phyloP scores from a whole-genome alignment of 2,888 invertebrate genomes.

The Hipparchia semele region DNA sequence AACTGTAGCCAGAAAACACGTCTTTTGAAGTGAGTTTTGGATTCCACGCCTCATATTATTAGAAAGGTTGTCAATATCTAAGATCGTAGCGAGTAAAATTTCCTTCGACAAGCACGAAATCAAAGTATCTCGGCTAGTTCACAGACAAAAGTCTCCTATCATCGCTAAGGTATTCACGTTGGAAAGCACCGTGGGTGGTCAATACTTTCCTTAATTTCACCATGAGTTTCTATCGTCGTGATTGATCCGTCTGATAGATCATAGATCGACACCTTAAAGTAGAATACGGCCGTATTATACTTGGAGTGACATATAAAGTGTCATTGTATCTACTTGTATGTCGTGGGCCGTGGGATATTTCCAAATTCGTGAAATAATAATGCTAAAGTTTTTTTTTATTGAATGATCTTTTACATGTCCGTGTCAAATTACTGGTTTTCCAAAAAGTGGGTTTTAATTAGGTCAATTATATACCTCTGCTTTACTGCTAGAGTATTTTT shows the following conservation, averaged over 20 bases:
- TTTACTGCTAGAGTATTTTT: too few relatives aligned
- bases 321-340: too few relatives aligned
- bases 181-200: slow-evolving; percentile 31
- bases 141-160: slow-evolving; percentile 17
- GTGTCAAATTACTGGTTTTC: too few relatives aligned
- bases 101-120: slow-evolving; percentile 17
- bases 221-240: slow-evolving; percentile 12
- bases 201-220: slow-evolving; percentile 13
- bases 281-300: background rate
- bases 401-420: too few relatives aligned
- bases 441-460: too few relatives aligned
- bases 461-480: too few relatives aligned
- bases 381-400: too few relatives aligned
- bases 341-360: too few relatives aligned
- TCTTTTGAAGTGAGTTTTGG: background rate
- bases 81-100: slow-evolving; percentile 2
- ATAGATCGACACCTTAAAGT: slow-evolving; percentile 9
- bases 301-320: too few relatives aligned
- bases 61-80: slow-evolving; percentile 6
- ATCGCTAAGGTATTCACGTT: slow-evolving; percentile 11
- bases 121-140: background rate
- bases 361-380: too few relatives aligned
- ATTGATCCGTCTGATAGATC: slow-evolving; percentile 16
- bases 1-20: background rate
- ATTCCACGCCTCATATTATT: background rate